Conservation (phyloP, 2,888 invertebrate genomes). For the Dryococelus australis region DNA sequence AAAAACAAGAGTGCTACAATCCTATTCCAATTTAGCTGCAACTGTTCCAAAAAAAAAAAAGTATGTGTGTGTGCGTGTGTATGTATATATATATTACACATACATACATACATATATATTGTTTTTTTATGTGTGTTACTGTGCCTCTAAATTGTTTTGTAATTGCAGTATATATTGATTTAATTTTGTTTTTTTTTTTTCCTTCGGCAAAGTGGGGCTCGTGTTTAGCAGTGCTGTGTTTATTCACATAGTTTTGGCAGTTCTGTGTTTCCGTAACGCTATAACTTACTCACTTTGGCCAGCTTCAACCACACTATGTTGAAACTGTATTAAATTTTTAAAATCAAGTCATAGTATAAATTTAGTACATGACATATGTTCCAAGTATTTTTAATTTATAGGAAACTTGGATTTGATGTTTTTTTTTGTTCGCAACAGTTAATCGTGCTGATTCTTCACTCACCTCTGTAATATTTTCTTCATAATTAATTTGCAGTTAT, state of each 20-base stretch:
- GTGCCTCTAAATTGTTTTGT: slow-evolving; percentile 22
- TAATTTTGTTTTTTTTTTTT: slow-evolving; percentile 26
- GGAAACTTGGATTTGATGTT: too few relatives aligned
- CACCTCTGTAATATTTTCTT: too few relatives aligned
- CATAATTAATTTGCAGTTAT: too few relatives aligned
- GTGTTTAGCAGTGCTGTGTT: slow-evolving; percentile 39
- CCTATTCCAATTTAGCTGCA: neutral
- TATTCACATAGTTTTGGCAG: slow-evolving; percentile 41
- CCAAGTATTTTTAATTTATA: too few relatives aligned
- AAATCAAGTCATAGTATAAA: too few relatives aligned
- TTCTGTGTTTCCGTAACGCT: slow-evolving; percentile 40
- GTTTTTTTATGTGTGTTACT: slow-evolving; percentile 23
- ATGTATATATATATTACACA: too few relatives aligned
- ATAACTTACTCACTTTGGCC: slow-evolving; percentile 8
- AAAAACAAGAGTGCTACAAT: neutral
- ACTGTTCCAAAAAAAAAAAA: neutral
- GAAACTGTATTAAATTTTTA: neutral
- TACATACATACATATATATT: neutral
- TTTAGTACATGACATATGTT: too few relatives aligned
- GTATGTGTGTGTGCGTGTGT: too few relatives aligned
- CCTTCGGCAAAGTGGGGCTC: slow-evolving; percentile 29
- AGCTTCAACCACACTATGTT: neutral
- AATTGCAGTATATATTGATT: slow-evolving; percentile 22
- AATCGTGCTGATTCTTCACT: too few relatives aligned
- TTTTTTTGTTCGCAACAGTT: too few relatives aligned